Evolutionary conservation across 2,113 vertebrate species (phyloP), one percentile per base, ranked within the genome.

Genomic region (Salminus brasiliensis): DNA sequence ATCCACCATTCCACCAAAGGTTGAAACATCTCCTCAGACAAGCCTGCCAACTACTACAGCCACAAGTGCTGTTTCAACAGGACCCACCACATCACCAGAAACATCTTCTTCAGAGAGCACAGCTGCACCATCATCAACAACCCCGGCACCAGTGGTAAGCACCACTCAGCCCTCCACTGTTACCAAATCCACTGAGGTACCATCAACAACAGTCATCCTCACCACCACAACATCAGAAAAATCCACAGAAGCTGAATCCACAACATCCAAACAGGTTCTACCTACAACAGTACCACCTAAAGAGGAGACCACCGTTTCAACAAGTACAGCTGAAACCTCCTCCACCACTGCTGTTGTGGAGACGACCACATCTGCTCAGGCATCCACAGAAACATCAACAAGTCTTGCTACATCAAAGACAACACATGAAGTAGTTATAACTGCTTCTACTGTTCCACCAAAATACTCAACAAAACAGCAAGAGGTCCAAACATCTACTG

Each of bases 291-390:
- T 29, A 49, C 41, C 81, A 63, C 18, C 80, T 23, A 83, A 43
- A 12, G 34, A 45, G 4, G 74, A n/a, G 15, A 65, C 76, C 23
- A 60, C 72, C n/a, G 27, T 53, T 55, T 12, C 49, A 47, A 82
- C 71, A n/a, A 85, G 74, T 23, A 1, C 29, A 12, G 0, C 59
- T 5, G 66, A 1, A 36, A 74, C 32, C 4, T 21, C 57, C 10
- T 32, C 73, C 27, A 75, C 73, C 1, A 59, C 60, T 1, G 49
- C 7, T 0, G 4, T 0, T 0, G 0, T 0, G 2, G n/a, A 0
- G 0, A 49, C 63, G 0, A 77, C 81, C 15, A 60, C 57, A 27
- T 32, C 57, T 18, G 29, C 53, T n/a, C 30, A 65, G 5, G 23
- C 53, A 0, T 13, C 65, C 8, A 76, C 62, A 27, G 16, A 49